Evolutionary conservation across 2,888 invertebrate genomes (phyloP).

Genomic region (Uloborus plumipes): DNA sequence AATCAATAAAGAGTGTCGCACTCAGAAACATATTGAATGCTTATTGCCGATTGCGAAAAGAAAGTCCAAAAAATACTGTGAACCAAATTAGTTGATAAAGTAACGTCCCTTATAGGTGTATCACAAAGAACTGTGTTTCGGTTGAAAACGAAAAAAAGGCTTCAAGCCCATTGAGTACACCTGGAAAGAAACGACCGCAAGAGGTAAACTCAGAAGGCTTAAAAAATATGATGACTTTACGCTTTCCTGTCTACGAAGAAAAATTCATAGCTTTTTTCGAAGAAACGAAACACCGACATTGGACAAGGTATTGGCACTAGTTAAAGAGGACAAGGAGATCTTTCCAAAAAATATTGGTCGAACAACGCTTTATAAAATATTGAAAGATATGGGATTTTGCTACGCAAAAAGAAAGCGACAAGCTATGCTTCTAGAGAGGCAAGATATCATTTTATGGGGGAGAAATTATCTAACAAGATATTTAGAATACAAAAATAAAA

Average conservation of each 20-base stretch:
- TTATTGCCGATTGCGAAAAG: background rate
- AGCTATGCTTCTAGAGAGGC: no score
- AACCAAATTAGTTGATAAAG: background rate
- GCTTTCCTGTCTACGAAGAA: background rate
- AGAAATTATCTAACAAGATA: no score
- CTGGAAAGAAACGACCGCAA: background rate
- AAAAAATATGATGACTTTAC: background rate
- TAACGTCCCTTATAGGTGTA: background rate
- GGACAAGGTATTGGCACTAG: background rate
- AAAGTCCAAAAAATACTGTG: background rate
- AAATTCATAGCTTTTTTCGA: constrained; percentile 1
- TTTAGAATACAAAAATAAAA: background rate
- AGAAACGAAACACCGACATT: background rate
- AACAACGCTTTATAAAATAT: background rate
- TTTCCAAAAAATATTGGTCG: background rate
- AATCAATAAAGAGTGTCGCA: no score
- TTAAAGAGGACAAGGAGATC: background rate
- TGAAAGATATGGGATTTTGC: background rate
- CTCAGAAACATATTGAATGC: no score
- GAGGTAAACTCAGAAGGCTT: background rate
- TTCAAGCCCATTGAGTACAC: background rate
- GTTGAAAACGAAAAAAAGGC: background rate
- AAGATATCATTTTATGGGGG: no score
- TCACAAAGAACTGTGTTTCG: background rate
- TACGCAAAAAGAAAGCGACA: background rate